Percentiles rank a stretch among this genome's conserved stretches.
Evolutionary conservation across 2,888 invertebrate genomes (phyloP).

Genomic region (Meiosimyza decipiens): DNA sequence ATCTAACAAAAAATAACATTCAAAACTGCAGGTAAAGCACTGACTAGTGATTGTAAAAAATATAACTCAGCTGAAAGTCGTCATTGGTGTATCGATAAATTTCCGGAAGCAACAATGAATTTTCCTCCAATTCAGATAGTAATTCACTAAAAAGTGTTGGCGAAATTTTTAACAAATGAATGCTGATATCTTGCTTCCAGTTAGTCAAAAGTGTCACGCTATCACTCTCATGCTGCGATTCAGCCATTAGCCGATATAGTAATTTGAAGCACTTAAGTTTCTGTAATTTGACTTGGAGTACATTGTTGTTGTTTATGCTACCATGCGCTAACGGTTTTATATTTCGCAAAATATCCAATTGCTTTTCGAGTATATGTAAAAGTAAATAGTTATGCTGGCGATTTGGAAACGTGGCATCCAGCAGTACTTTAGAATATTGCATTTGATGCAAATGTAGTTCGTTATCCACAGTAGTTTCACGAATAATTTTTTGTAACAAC

Average conservation of each 20-base stretch:
- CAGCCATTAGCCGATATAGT: constrained; percentile 45
- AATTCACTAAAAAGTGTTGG: constrained; percentile 54
- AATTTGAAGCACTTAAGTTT: constrained; percentile 46
- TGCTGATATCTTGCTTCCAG: constrained; percentile 52
- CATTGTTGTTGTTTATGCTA: constrained; percentile 45
- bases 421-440: constrained; percentile 52
- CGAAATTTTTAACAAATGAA: constrained; percentile 54
- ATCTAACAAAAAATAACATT: no score
- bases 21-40: background rate
- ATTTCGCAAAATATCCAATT: constrained; percentile 54
- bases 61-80: constrained; percentile 56
- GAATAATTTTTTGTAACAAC: constrained; percentile 49
- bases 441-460: constrained; percentile 45
- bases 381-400: constrained; percentile 54
- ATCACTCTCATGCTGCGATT: constrained; percentile 25
- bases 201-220: constrained; percentile 42
- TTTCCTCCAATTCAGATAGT: constrained; percentile 51
- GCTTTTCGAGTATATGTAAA: constrained; percentile 59
- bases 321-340: constrained; percentile 38
- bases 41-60: constrained; percentile 53
- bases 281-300: constrained; percentile 40
- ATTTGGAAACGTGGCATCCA: constrained; percentile 49
- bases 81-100: constrained; percentile 54
- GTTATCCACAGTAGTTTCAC: constrained; percentile 41
- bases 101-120: constrained; percentile 55